Conservation (phyloP, 1,140 invertebrate species). For the Solenopsis invicta region DNA sequence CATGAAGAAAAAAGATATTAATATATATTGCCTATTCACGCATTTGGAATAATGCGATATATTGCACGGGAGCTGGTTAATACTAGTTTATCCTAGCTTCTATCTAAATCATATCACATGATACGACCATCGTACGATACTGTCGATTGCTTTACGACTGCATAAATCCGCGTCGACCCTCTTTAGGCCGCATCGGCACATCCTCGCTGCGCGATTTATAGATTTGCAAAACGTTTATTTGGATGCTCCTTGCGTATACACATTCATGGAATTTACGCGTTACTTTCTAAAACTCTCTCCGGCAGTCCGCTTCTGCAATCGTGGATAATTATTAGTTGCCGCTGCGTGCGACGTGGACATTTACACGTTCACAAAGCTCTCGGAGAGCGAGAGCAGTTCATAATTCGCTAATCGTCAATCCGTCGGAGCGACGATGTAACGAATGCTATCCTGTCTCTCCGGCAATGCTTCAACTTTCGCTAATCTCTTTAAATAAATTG, state of each 20-base stretch:
- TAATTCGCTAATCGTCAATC: slow-evolving; percentile 46
- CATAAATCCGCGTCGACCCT: slow-evolving; percentile 21
- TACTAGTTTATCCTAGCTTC: slow-evolving; percentile 18
- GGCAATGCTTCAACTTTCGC: slow-evolving; percentile 39
- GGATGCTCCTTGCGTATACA: slow-evolving; percentile 28
- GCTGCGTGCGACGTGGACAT: neutral
- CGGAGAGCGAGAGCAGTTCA: slow-evolving; percentile 19
- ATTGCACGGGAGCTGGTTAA: slow-evolving; percentile 37
- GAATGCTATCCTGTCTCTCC: slow-evolving; percentile 31
- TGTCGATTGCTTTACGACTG: slow-evolving; percentile 49
- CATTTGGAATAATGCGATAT: slow-evolving; percentile 41
- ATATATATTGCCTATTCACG: neutral
- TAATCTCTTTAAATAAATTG: slow-evolving; percentile 44
- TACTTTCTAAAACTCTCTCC: slow-evolving; percentile 62
- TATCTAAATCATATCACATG: slow-evolving; percentile 43
- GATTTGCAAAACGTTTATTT: slow-evolving; percentile 1
- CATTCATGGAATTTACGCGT: slow-evolving; percentile 28
- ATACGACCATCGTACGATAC: slow-evolving; percentile 27
- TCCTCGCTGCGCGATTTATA: slow-evolving; percentile 1
- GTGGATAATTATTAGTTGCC: slow-evolving; percentile 34
- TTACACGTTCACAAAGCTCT: slow-evolving; percentile 41
- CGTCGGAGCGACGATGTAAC: slow-evolving; percentile 17
- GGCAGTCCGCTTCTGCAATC: neutral
- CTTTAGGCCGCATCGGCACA: slow-evolving; percentile 7
- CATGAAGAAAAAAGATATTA: neutral